A percentile compares a stretch with the other conserved stretches of the same genome.
phyloP scores from a whole-genome alignment of 2,888 invertebrate genomes.

The Pteria penguin region DNA sequence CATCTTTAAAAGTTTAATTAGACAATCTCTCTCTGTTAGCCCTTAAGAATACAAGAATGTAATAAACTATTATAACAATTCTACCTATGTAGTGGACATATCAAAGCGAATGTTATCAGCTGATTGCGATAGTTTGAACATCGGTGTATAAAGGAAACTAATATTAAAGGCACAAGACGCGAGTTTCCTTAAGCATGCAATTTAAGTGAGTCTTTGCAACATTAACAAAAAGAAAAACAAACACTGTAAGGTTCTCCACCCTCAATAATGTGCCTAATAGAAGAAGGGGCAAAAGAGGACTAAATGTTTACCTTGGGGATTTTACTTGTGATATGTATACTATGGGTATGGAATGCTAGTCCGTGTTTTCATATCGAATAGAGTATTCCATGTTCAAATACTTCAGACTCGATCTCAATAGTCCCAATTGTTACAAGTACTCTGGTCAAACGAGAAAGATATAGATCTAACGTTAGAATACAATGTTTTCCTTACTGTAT shows the following conservation, averaged over 20 bases:
- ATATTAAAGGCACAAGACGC: background rate
- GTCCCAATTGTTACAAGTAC: no score
- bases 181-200: background rate
- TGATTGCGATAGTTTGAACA: background rate
- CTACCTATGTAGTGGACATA: background rate
- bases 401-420: no score
- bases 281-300: background rate
- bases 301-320: conserved; percentile 4
- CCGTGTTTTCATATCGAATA: no score
- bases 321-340: no score
- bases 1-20: conserved; percentile 22
- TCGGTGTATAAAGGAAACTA: background rate
- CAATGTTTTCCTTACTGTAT: no score
- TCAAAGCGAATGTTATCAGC: background rate
- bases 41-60: conserved; percentile 19
- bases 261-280: conserved; percentile 3
- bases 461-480: no score
- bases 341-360: no score
- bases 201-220: background rate
- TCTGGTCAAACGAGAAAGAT: no score
- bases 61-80: conserved; percentile 14
- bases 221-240: conserved; percentile 12
- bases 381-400: no score
- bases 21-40: background rate
- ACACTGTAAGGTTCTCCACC: background rate